These are phyloP conservation scores for Ceyx melanurus DNA, from an alignment of 2,113 vertebrate species.

Conservation along the genomic window DNA sequence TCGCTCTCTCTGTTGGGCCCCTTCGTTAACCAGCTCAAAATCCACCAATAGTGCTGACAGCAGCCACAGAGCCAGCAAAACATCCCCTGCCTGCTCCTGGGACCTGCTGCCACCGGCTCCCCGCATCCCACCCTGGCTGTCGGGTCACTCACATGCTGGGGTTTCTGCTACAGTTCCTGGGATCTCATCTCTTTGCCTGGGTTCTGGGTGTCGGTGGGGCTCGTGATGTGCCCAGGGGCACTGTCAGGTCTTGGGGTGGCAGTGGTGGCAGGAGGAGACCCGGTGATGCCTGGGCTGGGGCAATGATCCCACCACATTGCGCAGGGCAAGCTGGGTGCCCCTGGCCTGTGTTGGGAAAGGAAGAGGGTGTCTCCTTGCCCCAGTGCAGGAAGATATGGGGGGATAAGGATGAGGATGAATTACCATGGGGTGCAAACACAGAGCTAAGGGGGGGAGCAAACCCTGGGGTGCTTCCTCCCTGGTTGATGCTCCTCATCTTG, in stretches of 20 bases:
- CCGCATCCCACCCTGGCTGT: not conserved
- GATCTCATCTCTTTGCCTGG: not conserved
- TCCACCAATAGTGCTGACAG: not conserved
- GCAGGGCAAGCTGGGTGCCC: not conserved
- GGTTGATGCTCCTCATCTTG: not conserved
- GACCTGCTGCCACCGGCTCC: not conserved
- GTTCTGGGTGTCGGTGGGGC: not conserved
- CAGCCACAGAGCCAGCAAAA: not conserved
- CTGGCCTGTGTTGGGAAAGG: not conserved
- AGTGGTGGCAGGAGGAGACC: not conserved
- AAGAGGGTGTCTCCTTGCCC: not conserved
- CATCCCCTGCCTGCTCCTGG: not conserved
- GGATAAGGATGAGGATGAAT: not conserved
- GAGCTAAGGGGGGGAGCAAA: not conserved
- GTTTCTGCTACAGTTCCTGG: not conserved
- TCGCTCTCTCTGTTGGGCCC: not conserved
- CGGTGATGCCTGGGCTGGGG: not conserved
- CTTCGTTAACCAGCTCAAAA: not conserved
- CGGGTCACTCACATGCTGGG: not conserved
- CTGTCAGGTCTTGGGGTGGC: not conserved
- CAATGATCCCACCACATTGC: fast-evolving
- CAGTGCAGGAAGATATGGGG: not conserved
- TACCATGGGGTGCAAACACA: not conserved
- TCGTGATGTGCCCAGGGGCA: fast-evolving
- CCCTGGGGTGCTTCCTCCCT: not conserved